These are phyloP conservation scores for Telenomus remus DNA, from an alignment of 1,140 invertebrate species.

Conservation along the genomic window DNA sequence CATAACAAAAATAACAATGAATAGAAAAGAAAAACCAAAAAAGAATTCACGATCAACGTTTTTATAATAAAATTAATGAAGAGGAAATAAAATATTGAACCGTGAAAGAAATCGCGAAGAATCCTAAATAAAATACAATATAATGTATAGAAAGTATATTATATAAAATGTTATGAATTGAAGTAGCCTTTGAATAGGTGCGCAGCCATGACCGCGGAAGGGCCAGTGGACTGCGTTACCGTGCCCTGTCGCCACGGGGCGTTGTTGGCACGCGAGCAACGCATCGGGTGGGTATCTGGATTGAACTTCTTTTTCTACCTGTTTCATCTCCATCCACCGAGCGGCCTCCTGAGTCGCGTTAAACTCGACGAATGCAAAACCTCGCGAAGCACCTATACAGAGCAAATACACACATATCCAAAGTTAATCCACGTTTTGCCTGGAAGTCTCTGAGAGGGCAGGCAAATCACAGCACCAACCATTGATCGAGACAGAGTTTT, in stretches of 20 bases:
- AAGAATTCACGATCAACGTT: neutral
- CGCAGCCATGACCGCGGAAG: conserved; percentile 70
- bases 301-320: conserved; percentile 82
- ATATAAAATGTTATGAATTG: conserved; percentile 68
- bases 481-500: conserved; percentile 71
- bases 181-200: conserved; percentile 73
- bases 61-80: conserved; percentile 23
- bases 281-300: conserved; percentile 72
- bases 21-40: conserved; percentile 1
- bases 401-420: conserved; percentile 78
- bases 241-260: conserved; percentile 74
- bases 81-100: conserved; percentile 7
- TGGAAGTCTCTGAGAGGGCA: conserved; percentile 75
- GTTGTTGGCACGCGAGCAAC: conserved; percentile 73
- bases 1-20: conserved; percentile 10
- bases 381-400: conserved; percentile 88
- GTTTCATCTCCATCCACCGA: conserved; percentile 94
- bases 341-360: conserved; percentile 89
- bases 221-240: conserved; percentile 73
- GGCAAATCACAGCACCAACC: conserved; percentile 76
- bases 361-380: conserved; percentile 98
- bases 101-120: conserved; percentile 56
- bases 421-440: conserved; percentile 76
- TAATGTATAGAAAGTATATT: conserved; percentile 60
- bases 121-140: conserved; percentile 68